A percentile compares a stretch with the other conserved stretches of the same genome.
These are phyloP conservation scores for Hesperia comma DNA, from an alignment of 2,888 invertebrate species.

Conservation along the genomic window DNA sequence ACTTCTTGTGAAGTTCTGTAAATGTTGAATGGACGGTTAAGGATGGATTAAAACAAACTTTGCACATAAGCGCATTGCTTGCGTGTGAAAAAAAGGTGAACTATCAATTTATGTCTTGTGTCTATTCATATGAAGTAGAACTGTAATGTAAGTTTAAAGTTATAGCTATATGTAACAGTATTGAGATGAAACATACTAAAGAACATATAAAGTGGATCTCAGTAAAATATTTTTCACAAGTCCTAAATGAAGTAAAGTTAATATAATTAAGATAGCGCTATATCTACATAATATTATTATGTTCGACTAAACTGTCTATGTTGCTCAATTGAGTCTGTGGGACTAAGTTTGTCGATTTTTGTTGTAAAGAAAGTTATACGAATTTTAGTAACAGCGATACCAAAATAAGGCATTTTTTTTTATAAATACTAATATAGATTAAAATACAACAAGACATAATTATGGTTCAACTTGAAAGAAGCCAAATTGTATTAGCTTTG, in stretches of 20 bases:
- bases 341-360: conserved; percentile 49
- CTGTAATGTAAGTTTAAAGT: conserved; percentile 50
- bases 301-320: conserved; percentile 40
- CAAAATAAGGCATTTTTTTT: conserved; percentile 78
- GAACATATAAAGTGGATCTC: conserved; percentile 70
- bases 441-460: conserved; percentile 76
- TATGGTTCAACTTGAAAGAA: conserved; percentile 83
- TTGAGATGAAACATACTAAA: conserved; percentile 73
- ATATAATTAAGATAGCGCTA: conserved; percentile 58
- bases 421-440: conserved; percentile 54
- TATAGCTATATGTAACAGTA: conserved; percentile 63
- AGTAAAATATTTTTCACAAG: conserved; percentile 71
- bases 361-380: conserved; percentile 52
- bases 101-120: conserved; percentile 77
- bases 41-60: conserved; percentile 56
- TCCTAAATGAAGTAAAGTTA: conserved; percentile 53
- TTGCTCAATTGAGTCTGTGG: conserved; percentile 51
- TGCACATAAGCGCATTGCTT: conserved; percentile 72
- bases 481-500: conserved; percentile 81
- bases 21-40: conserved; percentile 27
- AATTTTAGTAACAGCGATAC: conserved; percentile 69
- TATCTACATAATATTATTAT: conserved; percentile 48
- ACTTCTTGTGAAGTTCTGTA: conserved; percentile 36
- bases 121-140: conserved; percentile 50
- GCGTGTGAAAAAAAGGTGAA: conserved; percentile 75